Evolutionary conservation across 2,888 invertebrate species (phyloP).

Genomic region (Neoaliturus tenellus): DNA sequence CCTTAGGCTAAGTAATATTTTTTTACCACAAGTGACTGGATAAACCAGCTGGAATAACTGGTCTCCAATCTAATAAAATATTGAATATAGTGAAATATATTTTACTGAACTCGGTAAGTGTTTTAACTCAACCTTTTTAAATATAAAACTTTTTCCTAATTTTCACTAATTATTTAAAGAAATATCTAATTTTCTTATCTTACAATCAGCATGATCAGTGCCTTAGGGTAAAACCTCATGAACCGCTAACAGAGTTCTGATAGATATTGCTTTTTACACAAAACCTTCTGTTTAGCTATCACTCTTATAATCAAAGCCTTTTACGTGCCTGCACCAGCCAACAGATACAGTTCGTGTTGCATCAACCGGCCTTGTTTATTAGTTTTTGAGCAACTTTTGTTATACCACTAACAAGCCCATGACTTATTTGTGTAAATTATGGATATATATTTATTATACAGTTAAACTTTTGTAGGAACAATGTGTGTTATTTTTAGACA

Average conservation of each 20-base stretch:
- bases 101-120: too few species aligned
- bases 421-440: neutral
- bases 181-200: too few species aligned
- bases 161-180: too few species aligned
- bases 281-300: neutral
- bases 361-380: constrained; percentile 12
- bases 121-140: too few species aligned
- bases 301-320: constrained; percentile 5
- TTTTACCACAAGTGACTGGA: too few species aligned
- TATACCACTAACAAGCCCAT: neutral
- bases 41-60: too few species aligned
- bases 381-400: constrained; percentile 4
- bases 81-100: too few species aligned
- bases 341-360: neutral
- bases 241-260: constrained; percentile 14
- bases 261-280: neutral
- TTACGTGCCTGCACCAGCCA: constrained; percentile 35
- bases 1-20: too few species aligned
- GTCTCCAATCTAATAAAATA: too few species aligned
- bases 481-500: constrained; percentile 44
- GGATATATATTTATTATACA: constrained; percentile 44
- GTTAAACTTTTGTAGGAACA: constrained; percentile 15
- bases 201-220: neutral
- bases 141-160: too few species aligned
- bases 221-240: neutral